Evolutionary conservation across 1,140 invertebrate genomes (phyloP).

Genomic region (Andricus grossulariae): DNA sequence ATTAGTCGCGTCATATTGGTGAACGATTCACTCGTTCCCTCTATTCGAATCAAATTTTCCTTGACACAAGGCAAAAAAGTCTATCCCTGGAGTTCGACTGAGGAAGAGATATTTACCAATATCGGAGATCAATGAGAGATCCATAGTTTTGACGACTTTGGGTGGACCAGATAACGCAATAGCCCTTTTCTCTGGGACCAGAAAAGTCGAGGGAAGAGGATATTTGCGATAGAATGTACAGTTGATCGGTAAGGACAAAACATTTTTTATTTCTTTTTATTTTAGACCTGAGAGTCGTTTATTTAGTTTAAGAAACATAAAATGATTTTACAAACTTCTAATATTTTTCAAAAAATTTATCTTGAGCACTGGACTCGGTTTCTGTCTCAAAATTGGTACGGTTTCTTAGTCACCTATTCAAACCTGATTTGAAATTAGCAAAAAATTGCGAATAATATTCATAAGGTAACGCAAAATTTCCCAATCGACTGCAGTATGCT

Average conservation of each 20-base stretch:
- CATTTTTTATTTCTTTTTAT: neutral
- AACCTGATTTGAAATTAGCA: no score
- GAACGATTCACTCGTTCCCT: constrained; percentile 18
- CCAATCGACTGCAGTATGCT: no score
- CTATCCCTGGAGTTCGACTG: neutral
- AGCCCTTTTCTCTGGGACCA: neutral
- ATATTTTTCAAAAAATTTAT: no score
- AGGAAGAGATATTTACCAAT: neutral
- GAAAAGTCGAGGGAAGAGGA: constrained; percentile 39
- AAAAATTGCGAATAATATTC: no score
- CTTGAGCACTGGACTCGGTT: no score
- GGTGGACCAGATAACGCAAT: neutral
- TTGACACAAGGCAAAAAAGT: neutral
- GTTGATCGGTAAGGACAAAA: constrained; percentile 63
- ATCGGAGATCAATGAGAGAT: neutral
- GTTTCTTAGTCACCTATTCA: no score
- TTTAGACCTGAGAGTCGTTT: neutral
- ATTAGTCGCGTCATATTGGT: neutral
- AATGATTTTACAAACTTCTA: neutral
- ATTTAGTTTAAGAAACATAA: neutral
- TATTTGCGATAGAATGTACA: constrained; percentile 66
- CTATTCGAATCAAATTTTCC: neutral
- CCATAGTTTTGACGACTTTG: constrained; percentile 5
- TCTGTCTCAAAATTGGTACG: no score
- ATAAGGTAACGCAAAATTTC: no score